Conservation (phyloP, 2,797 vertebrate species). For the Poeciliopsis presidionis region DNA sequence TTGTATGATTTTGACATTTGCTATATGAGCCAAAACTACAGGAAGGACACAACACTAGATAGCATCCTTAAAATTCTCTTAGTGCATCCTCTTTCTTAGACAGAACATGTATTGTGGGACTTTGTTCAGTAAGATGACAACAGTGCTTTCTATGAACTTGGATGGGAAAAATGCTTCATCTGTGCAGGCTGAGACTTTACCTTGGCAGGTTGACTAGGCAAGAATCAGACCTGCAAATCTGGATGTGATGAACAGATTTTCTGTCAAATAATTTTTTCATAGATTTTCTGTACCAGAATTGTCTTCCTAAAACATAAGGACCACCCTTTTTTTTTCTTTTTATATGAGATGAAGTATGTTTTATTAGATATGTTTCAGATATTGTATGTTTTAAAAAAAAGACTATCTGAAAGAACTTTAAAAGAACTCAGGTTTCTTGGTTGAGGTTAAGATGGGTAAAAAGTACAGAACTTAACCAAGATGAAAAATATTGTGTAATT, state of each 20-base stretch:
- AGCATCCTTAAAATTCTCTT: background rate
- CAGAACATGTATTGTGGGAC: background rate
- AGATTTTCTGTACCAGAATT: background rate
- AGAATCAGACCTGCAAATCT: background rate
- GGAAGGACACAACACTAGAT: background rate
- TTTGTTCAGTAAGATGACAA: background rate
- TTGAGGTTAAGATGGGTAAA: background rate
- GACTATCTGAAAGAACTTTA: background rate
- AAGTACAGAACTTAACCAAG: background rate
- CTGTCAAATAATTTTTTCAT: background rate
- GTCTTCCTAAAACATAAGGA: background rate
- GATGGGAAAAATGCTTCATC: background rate
- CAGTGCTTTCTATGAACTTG: background rate
- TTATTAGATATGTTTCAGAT: background rate
- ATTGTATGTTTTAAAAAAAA: background rate
- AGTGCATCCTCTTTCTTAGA: too few relatives aligned
- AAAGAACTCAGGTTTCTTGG: background rate
- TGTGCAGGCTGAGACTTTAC: conserved; percentile 2
- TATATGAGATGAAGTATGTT: background rate
- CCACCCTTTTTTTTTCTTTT: background rate
- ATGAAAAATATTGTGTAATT: too few relatives aligned
- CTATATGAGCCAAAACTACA: background rate
- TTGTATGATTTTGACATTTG: background rate
- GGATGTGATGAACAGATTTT: background rate
- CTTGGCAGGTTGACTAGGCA: background rate